Percentiles rank a stretch among this genome's conserved stretches.
Conservation (phyloP, 2,888 invertebrate species). For the Chaitophorus viminalis region DNA sequence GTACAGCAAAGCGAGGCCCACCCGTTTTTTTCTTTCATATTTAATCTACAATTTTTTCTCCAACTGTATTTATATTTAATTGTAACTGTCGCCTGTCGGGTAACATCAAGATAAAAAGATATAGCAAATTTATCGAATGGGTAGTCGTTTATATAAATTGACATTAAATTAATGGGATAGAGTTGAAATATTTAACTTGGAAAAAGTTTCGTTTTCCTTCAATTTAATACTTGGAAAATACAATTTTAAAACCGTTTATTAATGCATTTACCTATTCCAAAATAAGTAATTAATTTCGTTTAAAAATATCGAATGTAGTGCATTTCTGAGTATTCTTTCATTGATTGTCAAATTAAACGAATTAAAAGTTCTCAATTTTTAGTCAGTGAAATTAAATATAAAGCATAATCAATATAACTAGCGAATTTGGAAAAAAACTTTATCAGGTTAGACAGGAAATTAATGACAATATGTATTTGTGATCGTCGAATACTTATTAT, state of each 20-base stretch:
- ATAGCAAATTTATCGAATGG: slow-evolving; percentile 12
- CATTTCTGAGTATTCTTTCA: neutral
- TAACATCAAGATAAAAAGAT: slow-evolving; percentile 15
- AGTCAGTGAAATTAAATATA: neutral
- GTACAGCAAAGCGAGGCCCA: no score
- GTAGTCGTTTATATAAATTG: slow-evolving; percentile 11
- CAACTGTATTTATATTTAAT: slow-evolving; percentile 27
- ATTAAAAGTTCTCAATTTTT: neutral
- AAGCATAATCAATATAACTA: neutral
- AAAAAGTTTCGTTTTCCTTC: slow-evolving; percentile 2
- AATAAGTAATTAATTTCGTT: slow-evolving; percentile 39
- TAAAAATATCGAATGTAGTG: neutral
- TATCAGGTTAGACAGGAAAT: no score
- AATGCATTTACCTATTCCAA: slow-evolving; percentile 2
- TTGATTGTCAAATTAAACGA: neutral
- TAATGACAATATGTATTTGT: no score
- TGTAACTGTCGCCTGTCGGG: neutral
- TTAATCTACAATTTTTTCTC: neutral
- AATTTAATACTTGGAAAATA: neutral
- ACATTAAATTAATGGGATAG: slow-evolving; percentile 3
- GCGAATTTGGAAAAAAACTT: neutral
- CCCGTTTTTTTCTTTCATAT: neutral
- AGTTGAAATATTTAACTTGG: neutral
- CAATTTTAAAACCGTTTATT: slow-evolving; percentile 22
- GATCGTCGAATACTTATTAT: no score